These are phyloP conservation scores for Podarcis cretensis DNA, from an alignment of 2,113 vertebrate species.

Conservation along the genomic window DNA sequence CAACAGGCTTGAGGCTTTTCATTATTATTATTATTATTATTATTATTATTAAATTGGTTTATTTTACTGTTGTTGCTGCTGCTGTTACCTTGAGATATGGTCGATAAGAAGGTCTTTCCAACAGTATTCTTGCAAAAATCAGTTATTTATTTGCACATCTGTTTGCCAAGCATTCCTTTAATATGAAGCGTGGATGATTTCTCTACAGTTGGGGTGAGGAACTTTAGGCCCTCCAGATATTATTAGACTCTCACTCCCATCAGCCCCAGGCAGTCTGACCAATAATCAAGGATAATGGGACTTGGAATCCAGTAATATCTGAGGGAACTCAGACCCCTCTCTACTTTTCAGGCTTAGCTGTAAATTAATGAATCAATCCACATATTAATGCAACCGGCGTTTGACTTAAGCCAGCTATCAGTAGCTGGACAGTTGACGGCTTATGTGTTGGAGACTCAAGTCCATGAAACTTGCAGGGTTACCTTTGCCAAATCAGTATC, in stretches of 20 bases:
- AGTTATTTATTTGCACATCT: conserved; percentile 36
- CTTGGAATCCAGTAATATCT: no score
- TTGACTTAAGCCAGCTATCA: background rate
- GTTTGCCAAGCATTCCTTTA: conserved; percentile 4
- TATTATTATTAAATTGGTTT: conserved; percentile 66
- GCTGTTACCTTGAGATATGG: conserved; percentile 54
- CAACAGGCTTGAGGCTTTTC: conserved; percentile 77
- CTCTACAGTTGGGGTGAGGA: background rate
- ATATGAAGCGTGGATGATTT: fast-evolving
- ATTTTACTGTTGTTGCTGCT: conserved; percentile 65
- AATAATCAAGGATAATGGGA: no score
- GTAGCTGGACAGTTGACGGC: background rate
- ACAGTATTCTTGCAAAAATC: conserved; percentile 75
- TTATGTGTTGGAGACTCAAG: background rate
- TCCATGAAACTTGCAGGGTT: background rate
- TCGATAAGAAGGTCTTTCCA: conserved; percentile 71
- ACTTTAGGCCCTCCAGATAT: no score
- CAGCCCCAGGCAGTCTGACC: no score
- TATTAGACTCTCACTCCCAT: no score
- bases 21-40: conserved; percentile 79
- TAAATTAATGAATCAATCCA: background rate
- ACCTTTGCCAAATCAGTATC: background rate
- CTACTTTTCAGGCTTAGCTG: background rate
- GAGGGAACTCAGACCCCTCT: no score
- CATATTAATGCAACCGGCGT: background rate